These are phyloP conservation scores for Oligia fasciuncula DNA, from an alignment of 2,888 invertebrate species.

Conservation along the genomic window DNA sequence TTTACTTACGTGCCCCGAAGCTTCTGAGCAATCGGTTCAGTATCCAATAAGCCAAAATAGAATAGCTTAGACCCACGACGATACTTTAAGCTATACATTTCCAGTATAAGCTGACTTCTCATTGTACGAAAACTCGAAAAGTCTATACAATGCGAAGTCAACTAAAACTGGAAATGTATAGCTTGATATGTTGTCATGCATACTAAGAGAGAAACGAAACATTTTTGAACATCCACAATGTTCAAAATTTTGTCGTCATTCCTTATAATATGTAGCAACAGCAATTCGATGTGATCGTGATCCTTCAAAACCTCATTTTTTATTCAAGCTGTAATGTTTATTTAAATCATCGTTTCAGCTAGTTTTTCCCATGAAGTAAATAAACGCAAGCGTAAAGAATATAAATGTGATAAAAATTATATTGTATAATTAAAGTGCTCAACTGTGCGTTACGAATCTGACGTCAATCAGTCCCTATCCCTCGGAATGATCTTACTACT, in stretches of 20 bases:
- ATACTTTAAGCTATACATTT: too few relatives aligned
- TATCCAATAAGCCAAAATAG: neutral
- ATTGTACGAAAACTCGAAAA: too few relatives aligned
- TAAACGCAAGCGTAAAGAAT: neutral
- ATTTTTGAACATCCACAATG: neutral
- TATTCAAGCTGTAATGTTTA: neutral
- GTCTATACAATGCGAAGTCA: too few relatives aligned
- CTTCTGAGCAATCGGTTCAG: too few relatives aligned
- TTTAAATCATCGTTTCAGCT: neutral
- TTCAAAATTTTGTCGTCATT: neutral
- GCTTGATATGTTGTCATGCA: too few relatives aligned
- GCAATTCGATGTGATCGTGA: neutral
- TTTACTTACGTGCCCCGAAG: neutral
- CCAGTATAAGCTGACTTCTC: too few relatives aligned
- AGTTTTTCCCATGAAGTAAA: neutral
- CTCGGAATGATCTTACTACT: neutral
- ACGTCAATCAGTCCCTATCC: neutral
- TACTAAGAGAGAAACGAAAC: neutral
- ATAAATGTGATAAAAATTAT: neutral
- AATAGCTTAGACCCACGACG: too few relatives aligned
- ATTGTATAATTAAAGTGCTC: conserved; percentile 5
- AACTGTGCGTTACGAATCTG: conserved; percentile 1
- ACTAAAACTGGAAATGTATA: too few relatives aligned
- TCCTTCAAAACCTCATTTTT: neutral
- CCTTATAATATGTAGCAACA: neutral